phyloP scores from a whole-genome alignment of 1,140 invertebrate genomes.

The Rhynchophorus ferrugineus region DNA sequence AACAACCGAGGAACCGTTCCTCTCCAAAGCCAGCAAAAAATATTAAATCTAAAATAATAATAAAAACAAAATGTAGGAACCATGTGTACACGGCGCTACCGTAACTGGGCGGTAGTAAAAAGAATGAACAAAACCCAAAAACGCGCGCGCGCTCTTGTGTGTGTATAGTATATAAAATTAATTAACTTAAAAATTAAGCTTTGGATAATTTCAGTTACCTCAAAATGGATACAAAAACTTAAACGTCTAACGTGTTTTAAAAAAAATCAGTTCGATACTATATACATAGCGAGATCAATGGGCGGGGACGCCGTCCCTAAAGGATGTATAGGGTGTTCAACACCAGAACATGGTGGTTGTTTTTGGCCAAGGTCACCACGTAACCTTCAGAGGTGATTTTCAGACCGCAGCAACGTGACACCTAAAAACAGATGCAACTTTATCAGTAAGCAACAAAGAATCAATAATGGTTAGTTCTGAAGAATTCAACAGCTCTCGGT shows the following conservation, averaged over 20 bases:
- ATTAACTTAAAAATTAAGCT: constrained; percentile 25
- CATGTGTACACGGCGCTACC: constrained; percentile 32
- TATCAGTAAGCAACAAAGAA: no score
- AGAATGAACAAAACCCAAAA: no score
- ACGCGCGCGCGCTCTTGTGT: no score
- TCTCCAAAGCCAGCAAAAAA: no score
- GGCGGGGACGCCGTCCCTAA: constrained; percentile 40
- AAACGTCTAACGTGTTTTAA: constrained; percentile 25
- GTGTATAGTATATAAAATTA: constrained; percentile 18
- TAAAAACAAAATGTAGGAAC: constrained; percentile 32
- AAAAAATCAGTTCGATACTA: constrained; percentile 39
- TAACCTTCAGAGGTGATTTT: constrained; percentile 95
- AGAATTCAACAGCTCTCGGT: no score
- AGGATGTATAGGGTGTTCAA: constrained; percentile 91
- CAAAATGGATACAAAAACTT: constrained; percentile 28
- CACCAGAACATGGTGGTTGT: constrained; percentile 95
- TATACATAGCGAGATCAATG: constrained; percentile 38
- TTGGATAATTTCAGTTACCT: constrained; percentile 27
- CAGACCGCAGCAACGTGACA: constrained; percentile 92
- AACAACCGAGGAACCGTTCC: constrained; percentile 19
- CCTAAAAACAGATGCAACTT: constrained; percentile 55
- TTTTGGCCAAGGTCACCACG: constrained; percentile 94
- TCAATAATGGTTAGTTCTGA: no score
- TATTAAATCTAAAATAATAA: constrained; percentile 9
- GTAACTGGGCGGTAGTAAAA: no score